Evolutionary conservation across 92 coral and sea anemone species (phyloP).

Genomic region (Bergia puertoricense): DNA sequence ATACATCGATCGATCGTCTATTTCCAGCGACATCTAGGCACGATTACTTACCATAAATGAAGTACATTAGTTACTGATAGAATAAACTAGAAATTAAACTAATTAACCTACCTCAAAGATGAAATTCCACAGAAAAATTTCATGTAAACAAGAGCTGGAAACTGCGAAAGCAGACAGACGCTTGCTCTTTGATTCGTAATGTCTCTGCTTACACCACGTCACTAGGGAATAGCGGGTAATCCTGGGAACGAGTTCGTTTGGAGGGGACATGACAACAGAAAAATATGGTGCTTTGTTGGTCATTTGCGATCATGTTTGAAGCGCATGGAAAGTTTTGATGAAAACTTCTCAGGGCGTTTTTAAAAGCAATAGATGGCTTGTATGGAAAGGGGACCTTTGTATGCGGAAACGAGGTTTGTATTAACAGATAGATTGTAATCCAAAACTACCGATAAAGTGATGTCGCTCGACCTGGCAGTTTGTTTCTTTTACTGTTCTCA

Average conservation of each 20-base stretch:
- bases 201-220: slow-evolving; percentile 2
- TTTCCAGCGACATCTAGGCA: not conserved
- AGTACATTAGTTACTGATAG: not conserved
- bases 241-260: slow-evolving; percentile 1
- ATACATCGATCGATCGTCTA: not conserved
- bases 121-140: not conserved
- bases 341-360: not conserved
- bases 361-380: slow-evolving; percentile 15
- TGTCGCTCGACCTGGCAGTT: too few relatives aligned
- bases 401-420: slow-evolving; percentile 10
- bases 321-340: slow-evolving; percentile 11
- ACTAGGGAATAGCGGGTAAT: not conserved
- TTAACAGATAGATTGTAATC: not conserved
- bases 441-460: not conserved
- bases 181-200: not conserved
- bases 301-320: not conserved
- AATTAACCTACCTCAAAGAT: not conserved
- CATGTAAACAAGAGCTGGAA: not conserved
- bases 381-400: slow-evolving; percentile 3
- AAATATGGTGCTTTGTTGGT: slow-evolving; percentile 27
- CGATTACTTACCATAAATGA: not conserved
- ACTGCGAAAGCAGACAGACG: not conserved
- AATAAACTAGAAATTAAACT: not conserved
- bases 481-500: not conserved
- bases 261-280: slow-evolving; percentile 32